phyloP scores from a whole-genome alignment of 2,888 invertebrate species.

The Physocephala rufipes region DNA sequence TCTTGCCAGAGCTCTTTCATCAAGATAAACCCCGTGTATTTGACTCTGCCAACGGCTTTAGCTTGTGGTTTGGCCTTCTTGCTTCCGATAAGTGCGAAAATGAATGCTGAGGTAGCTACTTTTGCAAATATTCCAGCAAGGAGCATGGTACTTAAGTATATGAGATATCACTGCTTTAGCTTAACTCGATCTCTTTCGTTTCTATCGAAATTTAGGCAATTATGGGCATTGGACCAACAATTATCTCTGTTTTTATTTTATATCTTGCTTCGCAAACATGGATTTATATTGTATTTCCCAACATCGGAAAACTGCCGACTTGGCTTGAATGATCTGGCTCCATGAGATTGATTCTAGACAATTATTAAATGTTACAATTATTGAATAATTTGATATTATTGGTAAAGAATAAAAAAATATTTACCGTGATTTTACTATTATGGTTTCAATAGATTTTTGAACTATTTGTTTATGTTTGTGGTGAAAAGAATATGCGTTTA shows the following conservation, averaged over 20 bases:
- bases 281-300: slow-evolving; percentile 46
- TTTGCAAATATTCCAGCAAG: slow-evolving; percentile 79
- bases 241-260: slow-evolving; percentile 35
- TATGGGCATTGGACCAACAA: slow-evolving; percentile 47
- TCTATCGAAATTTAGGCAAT: slow-evolving; percentile 37
- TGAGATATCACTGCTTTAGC: too few species aligned
- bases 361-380: too few species aligned
- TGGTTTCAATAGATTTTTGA: too few species aligned
- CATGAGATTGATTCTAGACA: too few species aligned
- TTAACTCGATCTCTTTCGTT: not conserved
- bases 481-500: too few species aligned
- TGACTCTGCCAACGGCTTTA: slow-evolving; percentile 86
- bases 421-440: too few species aligned
- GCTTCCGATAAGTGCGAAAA: slow-evolving; percentile 92
- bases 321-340: too few species aligned
- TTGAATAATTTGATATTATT: too few species aligned
- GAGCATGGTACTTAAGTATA: slow-evolving; percentile 72
- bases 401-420: too few species aligned
- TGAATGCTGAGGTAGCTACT: slow-evolving; percentile 89
- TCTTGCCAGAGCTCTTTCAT: slow-evolving; percentile 72
- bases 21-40: slow-evolving; percentile 80
- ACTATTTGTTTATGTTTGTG: too few species aligned
- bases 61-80: slow-evolving; percentile 89
- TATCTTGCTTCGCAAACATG: slow-evolving; percentile 41
- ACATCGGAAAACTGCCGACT: slow-evolving; percentile 35